phyloP scores from a whole-genome alignment of 2,888 invertebrate species.

The Cryptosula pallasiana region DNA sequence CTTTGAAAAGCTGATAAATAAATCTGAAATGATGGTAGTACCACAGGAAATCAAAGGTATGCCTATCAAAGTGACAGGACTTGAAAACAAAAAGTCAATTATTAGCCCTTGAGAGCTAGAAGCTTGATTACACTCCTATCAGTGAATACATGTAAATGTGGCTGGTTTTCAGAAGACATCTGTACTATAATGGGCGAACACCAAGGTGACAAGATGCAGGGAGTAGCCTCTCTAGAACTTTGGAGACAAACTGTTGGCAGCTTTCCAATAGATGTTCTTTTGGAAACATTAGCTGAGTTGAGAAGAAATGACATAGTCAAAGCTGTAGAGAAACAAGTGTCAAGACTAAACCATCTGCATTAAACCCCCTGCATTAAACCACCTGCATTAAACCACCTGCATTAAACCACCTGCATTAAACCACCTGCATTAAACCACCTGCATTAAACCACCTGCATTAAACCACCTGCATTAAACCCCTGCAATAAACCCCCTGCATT shows the following conservation, averaged over 20 bases:
- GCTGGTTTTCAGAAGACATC: not conserved
- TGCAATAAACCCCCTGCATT: no score
- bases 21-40: not conserved
- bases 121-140: no score
- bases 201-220: not conserved
- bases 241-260: slow-evolving; percentile 1
- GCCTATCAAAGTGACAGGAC: no score
- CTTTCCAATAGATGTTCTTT: not conserved
- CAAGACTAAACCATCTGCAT: not conserved
- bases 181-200: not conserved
- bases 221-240: not conserved
- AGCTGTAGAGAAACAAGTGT: not conserved
- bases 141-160: no score
- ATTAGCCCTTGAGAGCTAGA: no score
- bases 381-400: no score
- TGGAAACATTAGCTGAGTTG: not conserved
- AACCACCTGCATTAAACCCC: no score
- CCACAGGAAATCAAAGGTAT: not conserved
- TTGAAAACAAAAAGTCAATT: no score
- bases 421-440: no score
- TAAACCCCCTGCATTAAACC: not conserved
- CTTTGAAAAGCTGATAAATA: not conserved
- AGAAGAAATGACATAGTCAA: not conserved
- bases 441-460: no score
- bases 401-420: no score